phyloP scores from a whole-genome alignment of 2,797 vertebrate species.

The Takifugu ocellatus region DNA sequence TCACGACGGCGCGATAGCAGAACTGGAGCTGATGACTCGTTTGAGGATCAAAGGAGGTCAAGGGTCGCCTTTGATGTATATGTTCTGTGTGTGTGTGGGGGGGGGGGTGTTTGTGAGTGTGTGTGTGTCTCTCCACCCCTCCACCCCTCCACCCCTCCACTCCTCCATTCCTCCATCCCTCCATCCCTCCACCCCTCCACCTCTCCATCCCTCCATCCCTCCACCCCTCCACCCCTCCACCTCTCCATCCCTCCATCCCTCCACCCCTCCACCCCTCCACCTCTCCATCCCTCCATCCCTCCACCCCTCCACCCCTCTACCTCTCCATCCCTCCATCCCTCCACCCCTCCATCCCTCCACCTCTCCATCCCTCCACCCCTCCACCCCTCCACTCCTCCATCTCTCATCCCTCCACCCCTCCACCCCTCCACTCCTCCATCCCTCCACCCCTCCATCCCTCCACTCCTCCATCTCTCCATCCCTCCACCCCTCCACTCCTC shows the following conservation, averaged over 20 bases:
- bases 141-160: conserved; percentile 3
- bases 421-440: neutral
- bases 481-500: conserved; percentile 37
- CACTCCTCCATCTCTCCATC: neutral
- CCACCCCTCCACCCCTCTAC: neutral
- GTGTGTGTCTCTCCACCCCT: conserved; percentile 5
- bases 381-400: neutral
- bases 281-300: conserved; percentile 20
- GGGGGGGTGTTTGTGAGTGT: conserved; percentile 4
- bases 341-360: neutral
- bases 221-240: no score
- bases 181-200: neutral
- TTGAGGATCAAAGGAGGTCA: no score
- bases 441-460: conserved; percentile 3
- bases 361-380: conserved; percentile 12
- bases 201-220: no score
- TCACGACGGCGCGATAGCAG: no score
- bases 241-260: neutral
- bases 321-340: neutral
- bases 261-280: neutral
- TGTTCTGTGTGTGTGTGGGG: conserved; percentile 3
- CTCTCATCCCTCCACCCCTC: neutral
- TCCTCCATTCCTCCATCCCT: conserved; percentile 11
- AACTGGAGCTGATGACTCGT: neutral
- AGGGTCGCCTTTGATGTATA: no score